phyloP scores from a whole-genome alignment of 2,888 invertebrate species.

The Synanthedon myopaeformis region DNA sequence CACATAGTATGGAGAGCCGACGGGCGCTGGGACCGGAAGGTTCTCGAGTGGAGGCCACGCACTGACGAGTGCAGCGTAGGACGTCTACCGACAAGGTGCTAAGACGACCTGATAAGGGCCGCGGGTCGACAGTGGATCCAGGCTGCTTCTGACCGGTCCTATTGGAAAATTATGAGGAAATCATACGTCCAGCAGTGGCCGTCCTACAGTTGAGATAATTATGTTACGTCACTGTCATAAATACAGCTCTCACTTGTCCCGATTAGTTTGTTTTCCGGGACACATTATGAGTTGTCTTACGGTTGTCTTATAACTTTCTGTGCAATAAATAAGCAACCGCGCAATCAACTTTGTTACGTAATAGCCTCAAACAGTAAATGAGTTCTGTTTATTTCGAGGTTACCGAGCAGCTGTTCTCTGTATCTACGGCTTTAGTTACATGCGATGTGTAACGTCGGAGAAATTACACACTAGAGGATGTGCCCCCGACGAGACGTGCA shows the following conservation, averaged over 20 bases:
- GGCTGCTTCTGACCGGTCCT: too few relatives aligned
- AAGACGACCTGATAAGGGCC: too few relatives aligned
- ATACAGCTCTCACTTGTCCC: slow-evolving; percentile 5
- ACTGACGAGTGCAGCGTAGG: too few relatives aligned
- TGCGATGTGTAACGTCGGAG: slow-evolving; percentile 38
- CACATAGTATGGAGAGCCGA: too few relatives aligned
- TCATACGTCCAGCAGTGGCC: too few relatives aligned
- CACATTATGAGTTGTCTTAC: slow-evolving; percentile 13
- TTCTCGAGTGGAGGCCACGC: too few relatives aligned
- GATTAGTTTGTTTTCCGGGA: slow-evolving; percentile 23
- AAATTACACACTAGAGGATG: slow-evolving; percentile 54
- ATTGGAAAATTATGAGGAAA: too few relatives aligned
- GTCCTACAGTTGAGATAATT: too few relatives aligned
- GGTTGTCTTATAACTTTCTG: slow-evolving; percentile 1
- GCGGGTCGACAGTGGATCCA: too few relatives aligned
- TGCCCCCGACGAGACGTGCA: slow-evolving; percentile 56
- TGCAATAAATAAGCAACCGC: slow-evolving; percentile 15
- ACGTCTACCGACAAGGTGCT: too few relatives aligned
- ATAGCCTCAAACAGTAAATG: slow-evolving; percentile 36
- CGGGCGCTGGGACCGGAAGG: too few relatives aligned
- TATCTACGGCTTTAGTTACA: slow-evolving; percentile 17
- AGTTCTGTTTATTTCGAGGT: slow-evolving; percentile 38
- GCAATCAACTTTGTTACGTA: slow-evolving; percentile 38
- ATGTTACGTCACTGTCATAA: neutral
- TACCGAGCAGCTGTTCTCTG: slow-evolving; percentile 26